phyloP scores from a whole-genome alignment of 2,797 vertebrate species.

The Knipowitschia caucasica region DNA sequence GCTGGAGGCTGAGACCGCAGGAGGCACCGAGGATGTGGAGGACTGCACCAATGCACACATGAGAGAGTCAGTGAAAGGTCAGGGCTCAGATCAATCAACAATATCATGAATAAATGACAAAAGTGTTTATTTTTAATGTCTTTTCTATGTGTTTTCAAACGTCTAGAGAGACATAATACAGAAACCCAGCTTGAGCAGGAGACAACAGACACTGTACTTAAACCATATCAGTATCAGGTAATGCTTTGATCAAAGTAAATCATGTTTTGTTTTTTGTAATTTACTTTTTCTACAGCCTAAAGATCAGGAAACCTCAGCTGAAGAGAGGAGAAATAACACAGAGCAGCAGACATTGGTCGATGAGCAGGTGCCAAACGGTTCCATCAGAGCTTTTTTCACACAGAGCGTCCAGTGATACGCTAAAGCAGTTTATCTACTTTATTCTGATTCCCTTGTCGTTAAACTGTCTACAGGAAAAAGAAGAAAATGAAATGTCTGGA shows the following conservation, averaged over 20 bases:
- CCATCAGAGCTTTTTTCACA: too few relatives aligned
- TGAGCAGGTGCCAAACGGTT: slow-evolving; percentile 79
- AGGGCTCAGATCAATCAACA: not conserved
- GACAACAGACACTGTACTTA: slow-evolving; percentile 44
- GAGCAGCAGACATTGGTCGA: slow-evolving; percentile 74
- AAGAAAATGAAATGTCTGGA: slow-evolving; percentile 45
- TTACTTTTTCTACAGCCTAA: slow-evolving; percentile 45
- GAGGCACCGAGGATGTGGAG: slow-evolving; percentile 6
- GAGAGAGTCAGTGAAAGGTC: slow-evolving; percentile 50
- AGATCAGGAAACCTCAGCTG: slow-evolving; percentile 30
- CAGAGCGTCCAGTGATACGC: too few relatives aligned
- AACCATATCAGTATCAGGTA: slow-evolving; percentile 62
- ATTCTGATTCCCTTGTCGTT: slow-evolving; percentile 52
- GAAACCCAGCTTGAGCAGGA: slow-evolving; percentile 47
- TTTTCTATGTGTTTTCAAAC: slow-evolving; percentile 3
- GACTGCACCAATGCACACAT: slow-evolving; percentile 12
- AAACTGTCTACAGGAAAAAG: slow-evolving; percentile 77
- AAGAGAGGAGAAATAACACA: slow-evolving; percentile 46
- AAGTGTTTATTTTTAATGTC: not conserved
- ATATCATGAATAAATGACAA: not conserved
- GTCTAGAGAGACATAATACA: slow-evolving; percentile 48
- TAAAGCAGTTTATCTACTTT: not conserved
- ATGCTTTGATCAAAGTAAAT: not conserved
- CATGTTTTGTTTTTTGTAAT: not conserved
- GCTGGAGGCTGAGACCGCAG: slow-evolving; percentile 37